Conservation (phyloP, 2,888 invertebrate species). For the Pherbina coryleti region DNA sequence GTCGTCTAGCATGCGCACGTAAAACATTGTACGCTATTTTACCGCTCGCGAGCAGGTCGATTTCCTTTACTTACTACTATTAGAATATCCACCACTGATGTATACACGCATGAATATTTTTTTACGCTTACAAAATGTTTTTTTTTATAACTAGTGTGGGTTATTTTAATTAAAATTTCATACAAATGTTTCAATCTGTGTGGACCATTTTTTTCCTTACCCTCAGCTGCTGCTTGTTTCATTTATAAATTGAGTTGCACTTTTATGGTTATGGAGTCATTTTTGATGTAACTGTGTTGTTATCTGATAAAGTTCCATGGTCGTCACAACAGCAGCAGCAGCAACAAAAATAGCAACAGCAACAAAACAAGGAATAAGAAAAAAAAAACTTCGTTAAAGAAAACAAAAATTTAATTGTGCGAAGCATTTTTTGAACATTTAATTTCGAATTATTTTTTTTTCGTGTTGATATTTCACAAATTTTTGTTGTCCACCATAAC, state of each 20-base stretch:
- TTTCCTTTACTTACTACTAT: no score
- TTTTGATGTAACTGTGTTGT: neutral
- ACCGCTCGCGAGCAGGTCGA: no score
- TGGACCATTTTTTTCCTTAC: neutral
- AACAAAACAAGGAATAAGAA: neutral
- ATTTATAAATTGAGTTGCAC: constrained; percentile 35
- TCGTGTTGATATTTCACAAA: neutral
- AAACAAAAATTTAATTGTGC: constrained; percentile 7
- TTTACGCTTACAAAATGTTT: no score
- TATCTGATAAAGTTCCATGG: constrained; percentile 18
- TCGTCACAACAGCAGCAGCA: neutral
- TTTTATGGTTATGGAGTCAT: constrained; percentile 20
- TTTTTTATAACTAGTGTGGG: no score
- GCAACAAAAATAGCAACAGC: neutral
- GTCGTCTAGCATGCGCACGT: no score
- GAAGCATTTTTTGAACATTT: neutral
- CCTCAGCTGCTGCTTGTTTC: neutral
- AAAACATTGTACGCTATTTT: no score
- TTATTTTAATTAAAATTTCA: constrained; percentile 38
- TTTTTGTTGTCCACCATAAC: neutral
- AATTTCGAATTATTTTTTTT: neutral
- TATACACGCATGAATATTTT: no score
- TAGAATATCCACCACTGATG: no score
- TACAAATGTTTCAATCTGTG: neutral
- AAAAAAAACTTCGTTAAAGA: neutral